Conservation (phyloP, 2,888 invertebrate species). For the Phyllotreta striolata region DNA sequence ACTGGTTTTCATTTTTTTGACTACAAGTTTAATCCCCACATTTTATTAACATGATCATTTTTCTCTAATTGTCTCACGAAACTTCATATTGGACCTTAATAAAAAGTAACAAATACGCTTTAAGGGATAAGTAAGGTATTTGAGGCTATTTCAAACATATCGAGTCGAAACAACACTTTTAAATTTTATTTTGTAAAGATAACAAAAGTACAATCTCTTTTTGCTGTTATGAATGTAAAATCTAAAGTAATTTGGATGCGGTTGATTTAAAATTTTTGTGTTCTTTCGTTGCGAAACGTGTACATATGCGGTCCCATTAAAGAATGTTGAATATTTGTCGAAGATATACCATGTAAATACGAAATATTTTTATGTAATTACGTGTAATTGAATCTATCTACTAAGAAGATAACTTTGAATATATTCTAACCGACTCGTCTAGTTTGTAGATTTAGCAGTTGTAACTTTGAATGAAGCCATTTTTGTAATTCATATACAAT, state of each 20-base stretch:
- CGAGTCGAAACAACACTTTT: no score
- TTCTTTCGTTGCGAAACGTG: conserved; percentile 8
- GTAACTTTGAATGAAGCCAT: conserved; percentile 4
- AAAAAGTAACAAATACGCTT: background rate
- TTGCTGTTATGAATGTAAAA: conserved; percentile 4
- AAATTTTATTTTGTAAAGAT: no score
- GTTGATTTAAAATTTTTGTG: background rate
- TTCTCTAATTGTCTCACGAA: background rate
- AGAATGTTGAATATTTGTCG: conserved; percentile 19
- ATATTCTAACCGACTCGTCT: conserved; percentile 10
- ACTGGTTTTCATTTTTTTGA: background rate
- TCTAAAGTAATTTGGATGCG: conserved; percentile 5
- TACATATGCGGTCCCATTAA: conserved; percentile 16
- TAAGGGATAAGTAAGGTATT: background rate
- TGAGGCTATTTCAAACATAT: no score
- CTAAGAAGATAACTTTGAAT: conserved; percentile 19
- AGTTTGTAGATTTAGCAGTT: conserved; percentile 8
- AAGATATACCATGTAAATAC: conserved; percentile 23
- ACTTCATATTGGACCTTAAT: background rate
- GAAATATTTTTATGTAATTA: conserved; percentile 23
- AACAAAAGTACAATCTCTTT: background rate
- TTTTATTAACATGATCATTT: background rate
- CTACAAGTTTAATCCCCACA: background rate
- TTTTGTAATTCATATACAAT: conserved; percentile 25
- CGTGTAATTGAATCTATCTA: conserved; percentile 4